These are phyloP conservation scores for Peromyscus eremicus DNA, from an alignment of 2,797 vertebrate genomes.

Conservation along the genomic window DNA sequence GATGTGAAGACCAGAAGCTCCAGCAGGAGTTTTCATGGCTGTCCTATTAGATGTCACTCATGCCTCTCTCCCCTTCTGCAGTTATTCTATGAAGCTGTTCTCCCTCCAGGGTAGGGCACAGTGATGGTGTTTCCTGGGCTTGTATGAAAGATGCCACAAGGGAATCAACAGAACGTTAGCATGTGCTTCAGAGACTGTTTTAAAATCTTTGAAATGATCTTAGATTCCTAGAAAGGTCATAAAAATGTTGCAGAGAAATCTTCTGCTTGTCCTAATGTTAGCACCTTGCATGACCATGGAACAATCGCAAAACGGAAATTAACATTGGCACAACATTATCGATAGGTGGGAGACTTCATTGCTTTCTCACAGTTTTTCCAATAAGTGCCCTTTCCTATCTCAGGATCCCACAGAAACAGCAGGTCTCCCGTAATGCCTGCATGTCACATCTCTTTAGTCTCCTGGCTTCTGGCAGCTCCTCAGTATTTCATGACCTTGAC, in stretches of 20 bases:
- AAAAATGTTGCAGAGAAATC: neutral
- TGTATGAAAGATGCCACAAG: rapidly evolving
- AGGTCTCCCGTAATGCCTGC: neutral
- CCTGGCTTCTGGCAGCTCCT: neutral
- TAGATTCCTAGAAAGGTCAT: neutral
- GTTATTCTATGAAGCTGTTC: rapidly evolving
- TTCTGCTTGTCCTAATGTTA: rapidly evolving
- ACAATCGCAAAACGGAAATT: rapidly evolving
- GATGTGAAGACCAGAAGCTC: too few relatives aligned
- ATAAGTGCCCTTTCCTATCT: neutral
- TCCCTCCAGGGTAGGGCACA: neutral
- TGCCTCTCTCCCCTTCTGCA: too few relatives aligned
- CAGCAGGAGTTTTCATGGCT: too few relatives aligned
- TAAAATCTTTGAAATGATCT: neutral
- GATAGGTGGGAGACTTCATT: neutral
- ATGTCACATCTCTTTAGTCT: neutral
- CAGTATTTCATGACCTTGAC: neutral
- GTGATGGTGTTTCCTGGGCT: neutral
- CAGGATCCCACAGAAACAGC: neutral
- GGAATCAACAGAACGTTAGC: rapidly evolving
- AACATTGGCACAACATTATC: rapidly evolving
- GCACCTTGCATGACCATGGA: rapidly evolving
- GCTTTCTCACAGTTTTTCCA: neutral
- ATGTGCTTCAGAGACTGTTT: too few relatives aligned
- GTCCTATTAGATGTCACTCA: neutral